These are phyloP conservation scores for Nothoprocta pentlandii DNA, from an alignment of 2,113 vertebrate species.

Conservation along the genomic window DNA sequence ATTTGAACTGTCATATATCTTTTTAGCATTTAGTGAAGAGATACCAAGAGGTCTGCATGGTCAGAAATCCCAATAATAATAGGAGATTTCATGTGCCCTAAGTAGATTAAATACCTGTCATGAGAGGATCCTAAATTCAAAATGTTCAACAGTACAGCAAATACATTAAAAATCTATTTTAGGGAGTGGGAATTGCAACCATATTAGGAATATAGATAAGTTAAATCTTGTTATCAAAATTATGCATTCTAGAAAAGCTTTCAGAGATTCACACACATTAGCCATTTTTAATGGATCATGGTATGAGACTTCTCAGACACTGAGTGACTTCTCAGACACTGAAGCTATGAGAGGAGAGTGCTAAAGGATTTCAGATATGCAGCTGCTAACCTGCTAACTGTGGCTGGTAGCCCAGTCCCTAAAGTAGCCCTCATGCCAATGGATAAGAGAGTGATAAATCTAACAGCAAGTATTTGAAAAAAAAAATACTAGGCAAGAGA, in stretches of 20 bases:
- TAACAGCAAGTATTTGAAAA: not conserved
- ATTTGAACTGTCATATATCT: not conserved
- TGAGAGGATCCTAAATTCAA: not conserved
- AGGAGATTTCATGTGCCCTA: not conserved
- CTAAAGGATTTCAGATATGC: not conserved
- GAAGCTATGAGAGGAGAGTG: not conserved
- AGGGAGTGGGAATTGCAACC: not conserved
- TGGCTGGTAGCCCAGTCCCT: not conserved
- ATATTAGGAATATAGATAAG: not conserved
- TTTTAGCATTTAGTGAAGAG: not conserved
- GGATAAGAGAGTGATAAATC: not conserved
- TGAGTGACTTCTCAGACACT: not conserved
- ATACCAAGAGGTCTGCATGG: not conserved
- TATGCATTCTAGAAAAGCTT: not conserved
- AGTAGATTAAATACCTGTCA: accelerated
- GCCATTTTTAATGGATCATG: accelerated
- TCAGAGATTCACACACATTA: not conserved
- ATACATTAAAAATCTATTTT: not conserved
- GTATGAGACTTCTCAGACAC: not conserved
- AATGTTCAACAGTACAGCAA: not conserved
- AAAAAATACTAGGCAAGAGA: not conserved
- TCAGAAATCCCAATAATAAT: not conserved
- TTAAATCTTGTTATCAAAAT: not conserved
- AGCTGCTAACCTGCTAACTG: not conserved
- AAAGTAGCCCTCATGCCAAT: not conserved